Conservation (phyloP, 2,888 invertebrate species). For the Isotomurus palustris region DNA sequence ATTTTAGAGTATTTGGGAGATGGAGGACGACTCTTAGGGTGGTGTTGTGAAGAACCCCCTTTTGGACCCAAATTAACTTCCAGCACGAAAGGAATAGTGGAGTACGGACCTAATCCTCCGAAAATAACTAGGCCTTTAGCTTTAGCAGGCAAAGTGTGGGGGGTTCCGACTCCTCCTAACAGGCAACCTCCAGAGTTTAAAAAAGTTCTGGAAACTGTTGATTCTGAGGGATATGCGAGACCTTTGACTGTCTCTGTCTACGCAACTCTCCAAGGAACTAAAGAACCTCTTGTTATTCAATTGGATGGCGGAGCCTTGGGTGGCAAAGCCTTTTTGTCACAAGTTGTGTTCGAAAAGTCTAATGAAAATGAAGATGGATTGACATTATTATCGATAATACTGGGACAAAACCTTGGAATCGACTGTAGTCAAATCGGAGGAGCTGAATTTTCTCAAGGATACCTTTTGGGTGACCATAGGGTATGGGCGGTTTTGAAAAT, state of each 20-base stretch:
- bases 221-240: slow-evolving; percentile 41
- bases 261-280: slow-evolving; percentile 29
- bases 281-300: slow-evolving; percentile 32
- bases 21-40: slow-evolving; percentile 39
- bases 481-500: slow-evolving; percentile 59
- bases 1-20: slow-evolving; percentile 43
- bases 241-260: slow-evolving; percentile 39
- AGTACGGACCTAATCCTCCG: slow-evolving; percentile 22
- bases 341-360: slow-evolving; percentile 69
- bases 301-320: slow-evolving; percentile 55
- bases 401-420: slow-evolving; percentile 58
- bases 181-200: slow-evolving; percentile 31
- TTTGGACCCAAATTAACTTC: slow-evolving; percentile 21
- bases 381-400: slow-evolving; percentile 64
- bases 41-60: slow-evolving; percentile 42
- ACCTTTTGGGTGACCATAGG: slow-evolving; percentile 76
- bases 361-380: slow-evolving; percentile 32
- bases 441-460: slow-evolving; percentile 60
- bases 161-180: slow-evolving; percentile 14
- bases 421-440: slow-evolving; percentile 54
- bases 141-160: slow-evolving; percentile 22
- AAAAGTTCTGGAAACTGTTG: slow-evolving; percentile 37
- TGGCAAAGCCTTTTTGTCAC: slow-evolving; percentile 75
- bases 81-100: slow-evolving; percentile 18
- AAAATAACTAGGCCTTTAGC: slow-evolving; percentile 26